Conservation (phyloP, 30 jellyfish, hydroid and myxozoan genomes). For the Chironex yamaguchii region DNA sequence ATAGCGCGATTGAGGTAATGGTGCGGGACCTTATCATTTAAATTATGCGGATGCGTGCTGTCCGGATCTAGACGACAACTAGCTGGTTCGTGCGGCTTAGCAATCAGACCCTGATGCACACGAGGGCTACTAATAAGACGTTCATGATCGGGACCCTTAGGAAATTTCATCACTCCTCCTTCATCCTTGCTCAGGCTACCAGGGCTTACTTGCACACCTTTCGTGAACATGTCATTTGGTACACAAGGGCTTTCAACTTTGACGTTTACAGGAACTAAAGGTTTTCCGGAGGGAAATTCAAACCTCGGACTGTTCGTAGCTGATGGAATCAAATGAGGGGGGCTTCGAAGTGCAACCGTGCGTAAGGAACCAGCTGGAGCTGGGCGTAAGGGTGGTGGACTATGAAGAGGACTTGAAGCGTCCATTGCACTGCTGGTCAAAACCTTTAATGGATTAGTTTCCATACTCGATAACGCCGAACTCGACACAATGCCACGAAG, state of each 20-base stretch:
- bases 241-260: neutral
- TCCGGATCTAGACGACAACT: neutral
- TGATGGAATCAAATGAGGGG: slow-evolving; percentile 89
- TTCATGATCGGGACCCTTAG: neutral
- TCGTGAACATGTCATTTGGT: neutral
- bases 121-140: slow-evolving; percentile 29
- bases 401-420: slow-evolving; percentile 86
- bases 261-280: slow-evolving; percentile 39
- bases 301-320: slow-evolving; percentile 78
- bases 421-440: slow-evolving; percentile 42
- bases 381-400: slow-evolving; percentile 98
- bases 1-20: neutral
- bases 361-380: slow-evolving; percentile 87
- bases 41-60: neutral
- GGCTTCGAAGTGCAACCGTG: slow-evolving; percentile 88
- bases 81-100: neutral
- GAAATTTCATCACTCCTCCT: neutral
- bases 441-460: neutral
- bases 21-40: neutral
- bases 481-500: neutral
- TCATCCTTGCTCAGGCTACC: neutral
- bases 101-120: slow-evolving; percentile 30
- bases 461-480: neutral
- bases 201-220: neutral
- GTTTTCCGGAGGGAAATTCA: slow-evolving; percentile 73